These are phyloP conservation scores for Lasioglossum zephyrum DNA, from an alignment of 2,888 invertebrate species.

Conservation along the genomic window DNA sequence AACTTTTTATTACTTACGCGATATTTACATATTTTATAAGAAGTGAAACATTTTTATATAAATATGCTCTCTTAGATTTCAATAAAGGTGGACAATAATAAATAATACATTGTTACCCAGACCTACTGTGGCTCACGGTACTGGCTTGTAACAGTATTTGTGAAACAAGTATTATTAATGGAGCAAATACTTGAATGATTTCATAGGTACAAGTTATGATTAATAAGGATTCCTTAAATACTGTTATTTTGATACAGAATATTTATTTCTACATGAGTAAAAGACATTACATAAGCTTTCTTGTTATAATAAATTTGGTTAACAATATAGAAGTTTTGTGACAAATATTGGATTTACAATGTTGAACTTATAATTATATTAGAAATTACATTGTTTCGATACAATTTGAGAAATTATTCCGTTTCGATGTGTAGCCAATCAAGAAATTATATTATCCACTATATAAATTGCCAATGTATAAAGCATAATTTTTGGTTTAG, in stretches of 20 bases:
- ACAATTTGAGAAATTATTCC: constrained; percentile 1
- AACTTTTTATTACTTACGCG: background rate
- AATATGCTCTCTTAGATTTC: background rate
- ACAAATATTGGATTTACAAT: constrained; percentile 9
- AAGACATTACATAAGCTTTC: constrained; percentile 10
- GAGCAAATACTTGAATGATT: background rate
- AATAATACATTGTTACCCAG: background rate
- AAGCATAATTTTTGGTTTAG: background rate
- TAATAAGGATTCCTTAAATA: constrained; percentile 4
- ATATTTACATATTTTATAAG: background rate
- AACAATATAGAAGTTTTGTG: background rate
- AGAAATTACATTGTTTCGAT: background rate
- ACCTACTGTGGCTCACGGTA: background rate
- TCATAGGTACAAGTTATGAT: background rate
- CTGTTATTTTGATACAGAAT: constrained; percentile 3
- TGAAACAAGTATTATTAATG: background rate
- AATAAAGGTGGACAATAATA: background rate
- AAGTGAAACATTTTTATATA: background rate
- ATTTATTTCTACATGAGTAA: constrained; percentile 21
- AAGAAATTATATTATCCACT: background rate
- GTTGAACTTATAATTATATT: constrained; percentile 9
- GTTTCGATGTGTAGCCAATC: background rate
- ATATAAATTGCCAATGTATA: background rate
- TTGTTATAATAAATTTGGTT: constrained; percentile 8
- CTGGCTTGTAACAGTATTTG: background rate